Evolutionary conservation across 2,888 invertebrate species (phyloP).

Genomic region (Acanthosoma haemorrhoidale): DNA sequence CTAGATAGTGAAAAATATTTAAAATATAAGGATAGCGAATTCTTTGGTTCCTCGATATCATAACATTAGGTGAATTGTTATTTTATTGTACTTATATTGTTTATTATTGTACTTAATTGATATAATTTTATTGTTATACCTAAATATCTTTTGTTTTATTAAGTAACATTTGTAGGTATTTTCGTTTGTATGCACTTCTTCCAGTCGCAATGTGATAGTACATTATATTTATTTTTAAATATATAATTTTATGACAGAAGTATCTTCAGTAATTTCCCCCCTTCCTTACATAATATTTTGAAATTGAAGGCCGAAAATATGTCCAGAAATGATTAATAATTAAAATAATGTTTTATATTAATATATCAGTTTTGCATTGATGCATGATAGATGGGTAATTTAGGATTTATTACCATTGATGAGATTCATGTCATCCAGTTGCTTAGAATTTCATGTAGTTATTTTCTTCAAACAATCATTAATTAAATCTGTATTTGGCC

Average conservation of each 20-base stretch:
- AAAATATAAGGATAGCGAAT: slow-evolving; percentile 51
- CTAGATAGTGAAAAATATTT: slow-evolving; percentile 55
- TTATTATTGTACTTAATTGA: neutral
- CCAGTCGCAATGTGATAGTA: neutral
- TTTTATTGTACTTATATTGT: neutral
- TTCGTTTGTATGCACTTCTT: neutral
- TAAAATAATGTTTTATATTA: no score
- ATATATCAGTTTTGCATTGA: no score
- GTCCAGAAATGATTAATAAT: no score
- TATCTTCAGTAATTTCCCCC: no score
- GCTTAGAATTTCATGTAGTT: no score
- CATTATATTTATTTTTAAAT: neutral
- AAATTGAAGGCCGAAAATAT: no score
- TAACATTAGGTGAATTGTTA: slow-evolving; percentile 3
- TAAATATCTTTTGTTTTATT: neutral
- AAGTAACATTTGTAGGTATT: neutral
- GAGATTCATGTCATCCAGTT: no score
- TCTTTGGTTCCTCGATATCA: slow-evolving; percentile 47
- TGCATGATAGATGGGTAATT: no score
- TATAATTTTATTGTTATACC: neutral
- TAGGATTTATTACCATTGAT: no score
- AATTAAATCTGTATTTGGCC: no score
- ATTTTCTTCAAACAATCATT: no score
- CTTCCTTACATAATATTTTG: no score
- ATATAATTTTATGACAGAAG: neutral